Conservation (phyloP, 2,888 invertebrate genomes). For the Parnassius smintheus region DNA sequence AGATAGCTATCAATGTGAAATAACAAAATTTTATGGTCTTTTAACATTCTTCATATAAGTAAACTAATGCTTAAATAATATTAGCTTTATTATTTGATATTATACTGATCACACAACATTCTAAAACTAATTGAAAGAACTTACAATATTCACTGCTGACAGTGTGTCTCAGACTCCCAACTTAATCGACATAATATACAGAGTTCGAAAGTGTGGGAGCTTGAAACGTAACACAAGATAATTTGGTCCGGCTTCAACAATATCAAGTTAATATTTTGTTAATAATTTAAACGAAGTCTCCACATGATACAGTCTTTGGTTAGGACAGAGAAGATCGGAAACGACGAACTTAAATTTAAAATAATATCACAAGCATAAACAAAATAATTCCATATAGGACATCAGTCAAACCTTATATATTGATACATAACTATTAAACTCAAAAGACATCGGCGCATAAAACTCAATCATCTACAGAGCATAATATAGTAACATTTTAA, state of each 20-base stretch:
- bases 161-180: constrained; percentile 38
- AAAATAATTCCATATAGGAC: constrained; percentile 34
- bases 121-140: constrained; percentile 52
- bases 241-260: constrained; percentile 76
- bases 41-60: constrained; percentile 49
- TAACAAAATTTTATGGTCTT: constrained; percentile 66
- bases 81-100: constrained; percentile 54
- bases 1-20: constrained; percentile 67
- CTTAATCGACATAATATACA: neutral
- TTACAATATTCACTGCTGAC: constrained; percentile 47
- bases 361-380: constrained; percentile 74
- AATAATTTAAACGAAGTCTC: constrained; percentile 55
- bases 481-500: neutral
- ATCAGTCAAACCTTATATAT: constrained; percentile 41
- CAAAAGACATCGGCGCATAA: constrained; percentile 18
- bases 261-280: constrained; percentile 46
- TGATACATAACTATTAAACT: constrained; percentile 23
- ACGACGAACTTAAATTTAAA: constrained; percentile 68
- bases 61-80: constrained; percentile 50
- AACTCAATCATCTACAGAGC: constrained; percentile 25
- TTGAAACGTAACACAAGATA: constrained; percentile 43
- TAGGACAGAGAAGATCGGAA: constrained; percentile 71
- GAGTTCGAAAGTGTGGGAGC: constrained; percentile 14
- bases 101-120: constrained; percentile 57
- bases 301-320: constrained; percentile 76